Conservation (phyloP, 1,140 invertebrate genomes). For the Rhyacophila brunnea region DNA sequence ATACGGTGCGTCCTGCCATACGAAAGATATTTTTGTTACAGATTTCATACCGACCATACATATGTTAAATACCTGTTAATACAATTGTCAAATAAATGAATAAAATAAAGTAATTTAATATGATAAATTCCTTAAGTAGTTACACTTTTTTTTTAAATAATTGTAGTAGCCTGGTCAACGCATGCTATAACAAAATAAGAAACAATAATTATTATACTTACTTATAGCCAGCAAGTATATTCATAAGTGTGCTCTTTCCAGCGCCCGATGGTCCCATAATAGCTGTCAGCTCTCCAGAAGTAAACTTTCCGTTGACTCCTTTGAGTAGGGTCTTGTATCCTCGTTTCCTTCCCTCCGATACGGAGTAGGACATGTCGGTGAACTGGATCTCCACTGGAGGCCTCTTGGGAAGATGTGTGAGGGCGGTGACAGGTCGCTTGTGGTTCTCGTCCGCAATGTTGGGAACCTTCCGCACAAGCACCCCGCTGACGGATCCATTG, state of each 20-base stretch:
- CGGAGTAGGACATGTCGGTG: constrained; percentile 78
- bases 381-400: constrained; percentile 88
- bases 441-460: constrained; percentile 61
- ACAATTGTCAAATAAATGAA: too few species aligned
- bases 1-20: too few species aligned
- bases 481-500: constrained; percentile 62
- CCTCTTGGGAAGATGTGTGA: constrained; percentile 76
- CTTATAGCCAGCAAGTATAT: constrained; percentile 88
- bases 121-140: not conserved
- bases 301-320: constrained; percentile 80
- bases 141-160: not conserved
- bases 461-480: constrained; percentile 63
- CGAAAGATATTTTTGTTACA: too few species aligned
- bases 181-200: not conserved
- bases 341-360: constrained; percentile 76
- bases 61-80: too few species aligned
- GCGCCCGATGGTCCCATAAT: constrained; percentile 94
- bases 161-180: too few species aligned
- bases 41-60: too few species aligned
- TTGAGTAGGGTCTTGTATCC: constrained; percentile 82
- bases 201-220: constrained; percentile 56
- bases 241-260: constrained; percentile 90
- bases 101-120: too few species aligned
- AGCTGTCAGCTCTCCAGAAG: constrained; percentile 77
- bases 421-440: constrained; percentile 59